Conservation (phyloP, 2,888 invertebrate species). For the Proisotoma minuta region DNA sequence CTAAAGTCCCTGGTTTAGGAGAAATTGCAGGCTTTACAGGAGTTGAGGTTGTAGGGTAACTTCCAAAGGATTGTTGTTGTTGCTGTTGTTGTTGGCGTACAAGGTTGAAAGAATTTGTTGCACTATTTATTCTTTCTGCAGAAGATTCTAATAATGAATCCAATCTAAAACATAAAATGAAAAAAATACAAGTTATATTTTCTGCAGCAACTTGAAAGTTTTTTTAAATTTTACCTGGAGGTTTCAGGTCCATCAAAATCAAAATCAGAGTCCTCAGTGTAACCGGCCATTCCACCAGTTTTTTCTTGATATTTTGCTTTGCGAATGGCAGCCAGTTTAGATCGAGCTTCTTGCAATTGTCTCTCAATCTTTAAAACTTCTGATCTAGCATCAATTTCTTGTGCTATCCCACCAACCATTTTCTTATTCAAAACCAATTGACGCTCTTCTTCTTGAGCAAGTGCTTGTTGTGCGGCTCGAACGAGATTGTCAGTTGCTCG, state of each 20-base stretch:
- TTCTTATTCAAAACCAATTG: slow-evolving; percentile 82
- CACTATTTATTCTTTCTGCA: slow-evolving; percentile 44
- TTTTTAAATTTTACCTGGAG: slow-evolving; percentile 34
- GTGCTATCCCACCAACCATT: slow-evolving; percentile 95
- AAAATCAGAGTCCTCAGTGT: slow-evolving; percentile 43
- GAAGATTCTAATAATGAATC: slow-evolving; percentile 44
- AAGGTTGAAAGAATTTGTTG: slow-evolving; percentile 44
- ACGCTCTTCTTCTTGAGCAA: slow-evolving; percentile 85
- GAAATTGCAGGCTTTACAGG: slow-evolving; percentile 44
- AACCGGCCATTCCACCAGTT: slow-evolving; percentile 54
- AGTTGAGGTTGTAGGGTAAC: slow-evolving; percentile 32
- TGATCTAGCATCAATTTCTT: slow-evolving; percentile 81
- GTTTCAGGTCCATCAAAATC: slow-evolving; percentile 41
- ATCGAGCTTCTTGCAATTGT: slow-evolving; percentile 86
- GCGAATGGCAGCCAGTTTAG: slow-evolving; percentile 81
- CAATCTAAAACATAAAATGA: slow-evolving; percentile 24
- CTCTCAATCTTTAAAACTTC: slow-evolving; percentile 91
- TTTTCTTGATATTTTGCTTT: slow-evolving; percentile 84
- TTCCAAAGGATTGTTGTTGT: slow-evolving; percentile 13
- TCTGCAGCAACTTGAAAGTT: background rate
- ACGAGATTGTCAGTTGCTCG: slow-evolving; percentile 96
- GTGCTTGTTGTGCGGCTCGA: slow-evolving; percentile 85
- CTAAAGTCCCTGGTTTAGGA: slow-evolving; percentile 41
- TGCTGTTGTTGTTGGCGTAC: slow-evolving; percentile 42
- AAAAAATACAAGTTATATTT: no score